A percentile compares a stretch with the other conserved stretches of the same genome.
These are phyloP conservation scores for Salarias fasciatus DNA, from an alignment of 2,797 vertebrate genomes.

Conservation along the genomic window DNA sequence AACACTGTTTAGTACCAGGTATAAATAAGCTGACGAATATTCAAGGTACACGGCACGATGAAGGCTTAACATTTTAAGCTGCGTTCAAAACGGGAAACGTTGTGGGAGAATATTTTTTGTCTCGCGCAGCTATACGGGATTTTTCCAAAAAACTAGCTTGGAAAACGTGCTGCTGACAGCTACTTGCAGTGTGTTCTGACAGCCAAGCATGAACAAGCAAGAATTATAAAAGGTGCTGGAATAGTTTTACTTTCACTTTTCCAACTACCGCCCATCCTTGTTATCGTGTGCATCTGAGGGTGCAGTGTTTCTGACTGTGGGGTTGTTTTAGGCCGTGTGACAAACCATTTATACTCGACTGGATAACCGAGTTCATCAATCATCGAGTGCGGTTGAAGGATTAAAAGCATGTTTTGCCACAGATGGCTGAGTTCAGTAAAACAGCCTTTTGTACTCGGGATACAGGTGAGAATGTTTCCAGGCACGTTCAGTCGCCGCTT, in stretches of 20 bases:
- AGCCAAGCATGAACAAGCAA: constrained; percentile 15
- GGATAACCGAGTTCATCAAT: constrained; percentile 18
- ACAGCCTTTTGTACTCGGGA: constrained; percentile 2
- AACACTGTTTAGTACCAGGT: not conserved
- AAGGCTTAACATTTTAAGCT: too few relatives aligned
- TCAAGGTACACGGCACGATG: too few relatives aligned
- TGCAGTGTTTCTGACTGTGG: not conserved
- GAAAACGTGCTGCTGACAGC: constrained; percentile 22
- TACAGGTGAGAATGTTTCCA: constrained; percentile 7
- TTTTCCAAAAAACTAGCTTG: not conserved
- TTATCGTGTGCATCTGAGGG: constrained; percentile 35
- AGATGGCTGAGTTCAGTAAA: constrained; percentile 30
- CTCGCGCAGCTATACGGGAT: not conserved
- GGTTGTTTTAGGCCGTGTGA: not conserved
- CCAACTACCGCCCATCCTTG: constrained; percentile 31
- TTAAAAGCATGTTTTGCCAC: constrained; percentile 53
- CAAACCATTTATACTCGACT: constrained; percentile 5
- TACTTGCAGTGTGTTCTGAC: constrained; percentile 13
- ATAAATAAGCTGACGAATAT: too few relatives aligned
- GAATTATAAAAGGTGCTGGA: constrained; percentile 42
- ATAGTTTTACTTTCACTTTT: constrained; percentile 68
- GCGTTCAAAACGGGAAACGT: too few relatives aligned
- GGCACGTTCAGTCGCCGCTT: constrained; percentile 22
- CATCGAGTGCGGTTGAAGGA: constrained; percentile 33
- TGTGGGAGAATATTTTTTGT: not conserved